Percentiles rank a stretch among this genome's conserved stretches.
Conservation (phyloP, 2,113 vertebrate species). For the Caloenas nicobarica region DNA sequence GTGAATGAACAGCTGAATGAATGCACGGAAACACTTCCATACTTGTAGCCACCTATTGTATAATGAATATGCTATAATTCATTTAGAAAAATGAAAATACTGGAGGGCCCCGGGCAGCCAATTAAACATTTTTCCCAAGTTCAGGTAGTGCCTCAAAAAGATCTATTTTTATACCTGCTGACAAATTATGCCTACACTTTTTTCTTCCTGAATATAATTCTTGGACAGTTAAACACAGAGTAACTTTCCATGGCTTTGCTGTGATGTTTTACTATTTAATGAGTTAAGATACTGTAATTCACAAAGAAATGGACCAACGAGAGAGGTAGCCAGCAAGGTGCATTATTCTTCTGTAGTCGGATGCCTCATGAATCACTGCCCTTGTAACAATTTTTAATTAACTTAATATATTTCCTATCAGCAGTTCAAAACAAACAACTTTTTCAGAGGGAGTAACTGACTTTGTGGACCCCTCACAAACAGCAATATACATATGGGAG, state of each 20-base stretch:
- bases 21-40: background rate
- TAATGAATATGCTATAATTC: constrained; percentile 4
- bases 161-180: constrained; percentile 40
- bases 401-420: constrained; percentile 7
- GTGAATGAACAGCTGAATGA: background rate
- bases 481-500: background rate
- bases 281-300: constrained; percentile 20
- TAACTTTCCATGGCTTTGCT: constrained; percentile 25
- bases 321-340: background rate
- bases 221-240: background rate
- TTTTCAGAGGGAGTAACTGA: background rate
- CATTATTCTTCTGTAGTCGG: background rate
- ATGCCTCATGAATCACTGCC: constrained; percentile 4
- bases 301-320: constrained; percentile 5
- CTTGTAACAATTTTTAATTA: constrained; percentile 48
- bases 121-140: constrained; percentile 7
- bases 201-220: constrained; percentile 3
- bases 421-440: background rate
- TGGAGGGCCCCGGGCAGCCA: background rate
- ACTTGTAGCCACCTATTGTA: background rate
- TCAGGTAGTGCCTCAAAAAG: constrained; percentile 18
- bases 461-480: background rate
- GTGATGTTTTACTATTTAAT: background rate
- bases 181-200: constrained; percentile 22
- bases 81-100: constrained; percentile 42